phyloP scores from a whole-genome alignment of 2,113 vertebrate species.

The Aphelocoma coerulescens region DNA sequence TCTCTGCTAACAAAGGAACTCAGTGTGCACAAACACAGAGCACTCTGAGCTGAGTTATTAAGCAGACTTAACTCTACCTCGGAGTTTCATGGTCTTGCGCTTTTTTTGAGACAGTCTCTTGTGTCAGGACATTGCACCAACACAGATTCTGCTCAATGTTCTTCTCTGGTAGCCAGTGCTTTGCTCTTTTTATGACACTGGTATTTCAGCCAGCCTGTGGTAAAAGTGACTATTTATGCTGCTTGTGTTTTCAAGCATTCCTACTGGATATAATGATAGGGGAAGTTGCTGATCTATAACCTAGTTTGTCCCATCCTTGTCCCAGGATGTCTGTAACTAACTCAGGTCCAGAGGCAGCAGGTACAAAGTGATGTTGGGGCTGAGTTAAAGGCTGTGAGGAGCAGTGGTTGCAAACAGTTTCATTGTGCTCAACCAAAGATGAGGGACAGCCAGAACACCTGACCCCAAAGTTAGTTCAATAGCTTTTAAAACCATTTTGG shows the following conservation, averaged over 20 bases:
- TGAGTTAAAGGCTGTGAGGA: neutral
- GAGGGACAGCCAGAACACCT: neutral
- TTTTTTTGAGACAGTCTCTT: neutral
- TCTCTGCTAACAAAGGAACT: neutral
- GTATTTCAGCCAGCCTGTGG: neutral
- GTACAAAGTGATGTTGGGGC: neutral
- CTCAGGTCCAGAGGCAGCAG: neutral
- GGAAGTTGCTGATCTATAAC: neutral
- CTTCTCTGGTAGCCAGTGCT: neutral
- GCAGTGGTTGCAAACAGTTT: neutral
- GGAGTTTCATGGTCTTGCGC: neutral
- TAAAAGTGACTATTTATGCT: neutral
- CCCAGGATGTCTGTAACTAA: neutral
- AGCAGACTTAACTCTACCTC: neutral
- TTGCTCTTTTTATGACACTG: neutral
- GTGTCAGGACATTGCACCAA: neutral
- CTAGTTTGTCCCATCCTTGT: neutral
- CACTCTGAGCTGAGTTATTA: neutral
- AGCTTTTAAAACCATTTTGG: slow-evolving; percentile 16
- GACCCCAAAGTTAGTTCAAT: neutral
- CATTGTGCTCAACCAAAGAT: neutral
- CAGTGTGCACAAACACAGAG: neutral
- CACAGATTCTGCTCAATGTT: neutral
- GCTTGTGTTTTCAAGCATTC: neutral
- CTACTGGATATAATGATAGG: neutral